Percentiles rank a stretch among this genome's conserved stretches.
Evolutionary conservation across 2,888 invertebrate species (phyloP).

Genomic region (Caenorhabditis sp.): DNA sequence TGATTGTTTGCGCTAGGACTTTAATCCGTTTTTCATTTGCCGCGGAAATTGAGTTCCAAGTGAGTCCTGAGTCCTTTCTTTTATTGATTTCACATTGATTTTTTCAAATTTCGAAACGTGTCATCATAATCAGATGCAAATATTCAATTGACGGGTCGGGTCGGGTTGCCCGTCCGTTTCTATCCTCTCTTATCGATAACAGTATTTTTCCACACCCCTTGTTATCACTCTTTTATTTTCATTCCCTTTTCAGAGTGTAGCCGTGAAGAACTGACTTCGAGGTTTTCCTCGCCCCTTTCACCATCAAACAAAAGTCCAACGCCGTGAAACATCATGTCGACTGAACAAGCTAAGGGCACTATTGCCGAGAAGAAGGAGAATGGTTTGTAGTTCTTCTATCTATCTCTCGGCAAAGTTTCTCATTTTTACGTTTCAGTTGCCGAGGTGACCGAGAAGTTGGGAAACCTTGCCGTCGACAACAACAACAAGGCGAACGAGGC

Average conservation of each 20-base stretch:
- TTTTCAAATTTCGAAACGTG: background rate
- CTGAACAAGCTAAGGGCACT: constrained; percentile 47
- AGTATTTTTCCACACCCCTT: background rate
- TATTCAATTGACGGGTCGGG: background rate
- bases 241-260: constrained; percentile 55
- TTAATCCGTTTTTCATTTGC: background rate
- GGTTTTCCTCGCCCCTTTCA: constrained; percentile 67
- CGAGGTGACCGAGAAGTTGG: constrained; percentile 66
- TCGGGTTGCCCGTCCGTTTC: background rate
- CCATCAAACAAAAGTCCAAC: constrained; percentile 60
- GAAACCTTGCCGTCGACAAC: constrained; percentile 65
- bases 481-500: constrained; percentile 60
- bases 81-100: background rate
- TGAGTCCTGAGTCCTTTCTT: too few relatives aligned
- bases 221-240: background rate
- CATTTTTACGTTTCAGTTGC: constrained; percentile 45
- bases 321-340: constrained; percentile 64
- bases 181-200: background rate
- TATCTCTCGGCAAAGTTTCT: background rate
- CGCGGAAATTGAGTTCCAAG: too few relatives aligned
- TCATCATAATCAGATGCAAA: background rate
- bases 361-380: constrained; percentile 45
- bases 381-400: background rate
- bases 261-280: constrained; percentile 63
- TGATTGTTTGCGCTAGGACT: too few relatives aligned